These are phyloP conservation scores for Incurvaria masculella DNA, from an alignment of 2,888 invertebrate genomes.

Conservation along the genomic window DNA sequence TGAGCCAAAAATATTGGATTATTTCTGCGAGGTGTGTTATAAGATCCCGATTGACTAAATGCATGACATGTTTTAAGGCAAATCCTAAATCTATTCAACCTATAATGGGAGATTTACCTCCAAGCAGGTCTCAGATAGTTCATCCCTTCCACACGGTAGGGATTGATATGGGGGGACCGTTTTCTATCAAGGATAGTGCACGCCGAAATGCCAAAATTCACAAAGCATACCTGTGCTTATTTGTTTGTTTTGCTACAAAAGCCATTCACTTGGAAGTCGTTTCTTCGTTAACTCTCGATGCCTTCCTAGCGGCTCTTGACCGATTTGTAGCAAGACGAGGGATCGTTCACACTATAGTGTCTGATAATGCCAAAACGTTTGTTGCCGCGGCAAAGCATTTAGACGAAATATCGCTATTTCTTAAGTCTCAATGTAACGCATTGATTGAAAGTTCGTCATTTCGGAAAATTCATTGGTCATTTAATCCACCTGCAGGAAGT, in stretches of 20 bases:
- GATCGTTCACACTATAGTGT: slow-evolving; percentile 5
- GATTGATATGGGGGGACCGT: neutral
- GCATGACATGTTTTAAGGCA: neutral
- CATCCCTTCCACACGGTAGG: neutral
- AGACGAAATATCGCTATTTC: neutral
- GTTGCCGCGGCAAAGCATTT: slow-evolving; percentile 10
- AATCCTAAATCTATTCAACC: no score
- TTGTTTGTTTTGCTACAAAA: slow-evolving; percentile 19
- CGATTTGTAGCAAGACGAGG: slow-evolving; percentile 12
- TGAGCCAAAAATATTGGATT: neutral
- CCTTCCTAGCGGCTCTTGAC: slow-evolving; percentile 11
- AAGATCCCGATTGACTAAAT: neutral
- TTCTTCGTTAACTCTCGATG: slow-evolving; percentile 5
- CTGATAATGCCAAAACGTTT: slow-evolving; percentile 14
- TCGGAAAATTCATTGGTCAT: slow-evolving; percentile 6
- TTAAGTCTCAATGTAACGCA: neutral
- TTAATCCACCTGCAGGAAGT: slow-evolving; percentile 5
- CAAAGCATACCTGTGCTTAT: slow-evolving; percentile 20
- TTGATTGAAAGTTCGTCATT: neutral
- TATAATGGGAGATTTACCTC: neutral
- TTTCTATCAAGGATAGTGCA: slow-evolving; percentile 7
- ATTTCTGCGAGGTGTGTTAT: neutral
- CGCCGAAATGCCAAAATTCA: slow-evolving; percentile 12
- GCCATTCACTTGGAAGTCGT: slow-evolving; percentile 15
- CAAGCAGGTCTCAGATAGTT: neutral